phyloP scores from a whole-genome alignment of 2,113 vertebrate species.

The Hippocampus guttulatus region DNA sequence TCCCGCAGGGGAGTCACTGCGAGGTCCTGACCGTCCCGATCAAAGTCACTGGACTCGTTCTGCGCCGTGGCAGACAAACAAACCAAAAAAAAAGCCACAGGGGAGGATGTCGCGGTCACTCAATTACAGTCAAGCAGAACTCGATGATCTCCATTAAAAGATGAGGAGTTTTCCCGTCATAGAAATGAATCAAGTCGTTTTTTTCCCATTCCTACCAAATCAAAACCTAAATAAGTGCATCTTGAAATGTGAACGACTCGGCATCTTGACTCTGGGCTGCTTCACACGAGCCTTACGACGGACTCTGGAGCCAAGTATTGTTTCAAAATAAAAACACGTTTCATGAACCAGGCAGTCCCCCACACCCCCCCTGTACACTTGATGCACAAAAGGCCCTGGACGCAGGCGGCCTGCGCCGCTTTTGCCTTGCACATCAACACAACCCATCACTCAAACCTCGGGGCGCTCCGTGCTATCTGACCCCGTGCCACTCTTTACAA shows the following conservation, averaged over 20 bases:
- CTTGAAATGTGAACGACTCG: too few species aligned
- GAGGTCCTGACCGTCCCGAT: constrained; percentile 50
- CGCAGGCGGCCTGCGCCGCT: background rate
- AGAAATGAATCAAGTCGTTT: too few species aligned
- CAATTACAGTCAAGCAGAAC: constrained; percentile 3
- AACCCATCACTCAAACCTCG: constrained; percentile 58
- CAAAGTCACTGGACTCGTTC: constrained; percentile 49
- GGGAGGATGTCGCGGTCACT: constrained; percentile 23
- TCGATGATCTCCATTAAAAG: background rate
- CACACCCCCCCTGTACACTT: background rate
- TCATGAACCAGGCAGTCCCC: too few species aligned
- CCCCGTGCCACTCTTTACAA: constrained; percentile 43
- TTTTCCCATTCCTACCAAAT: too few species aligned
- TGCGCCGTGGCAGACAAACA: constrained; percentile 48
- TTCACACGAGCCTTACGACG: too few species aligned
- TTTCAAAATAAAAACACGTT: background rate
- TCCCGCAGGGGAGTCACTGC: constrained; percentile 43
- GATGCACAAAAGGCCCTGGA: too few species aligned
- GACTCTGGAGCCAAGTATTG: background rate
- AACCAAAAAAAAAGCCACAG: constrained; percentile 37
- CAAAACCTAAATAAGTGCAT: too few species aligned
- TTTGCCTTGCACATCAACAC: constrained; percentile 16
- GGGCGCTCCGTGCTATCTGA: constrained; percentile 32
- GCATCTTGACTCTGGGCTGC: too few species aligned
- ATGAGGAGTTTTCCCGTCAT: background rate